Percentiles rank a stretch among this genome's conserved stretches.
Conservation (phyloP, 2,888 invertebrate species). For the Hirtodrosophila duncani region DNA sequence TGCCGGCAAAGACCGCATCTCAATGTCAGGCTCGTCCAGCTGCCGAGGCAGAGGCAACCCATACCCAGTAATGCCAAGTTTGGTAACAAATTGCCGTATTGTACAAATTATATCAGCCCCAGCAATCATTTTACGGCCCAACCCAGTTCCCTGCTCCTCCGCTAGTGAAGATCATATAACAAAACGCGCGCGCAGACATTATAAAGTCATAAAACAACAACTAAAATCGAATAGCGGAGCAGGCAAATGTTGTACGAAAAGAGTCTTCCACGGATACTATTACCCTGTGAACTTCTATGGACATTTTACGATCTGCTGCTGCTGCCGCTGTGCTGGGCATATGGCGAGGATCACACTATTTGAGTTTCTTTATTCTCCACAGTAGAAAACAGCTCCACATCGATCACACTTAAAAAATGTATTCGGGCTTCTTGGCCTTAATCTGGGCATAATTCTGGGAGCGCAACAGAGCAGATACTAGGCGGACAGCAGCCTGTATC, state of each 20-base stretch:
- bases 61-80: conserved; percentile 4
- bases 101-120: conserved; percentile 40
- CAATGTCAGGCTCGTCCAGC: too few species aligned
- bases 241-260: conserved; percentile 6
- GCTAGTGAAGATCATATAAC: conserved; percentile 62
- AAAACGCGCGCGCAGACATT: conserved; percentile 60
- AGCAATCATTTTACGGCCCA: conserved; percentile 43
- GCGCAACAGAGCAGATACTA: too few species aligned
- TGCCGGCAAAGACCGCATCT: too few species aligned
- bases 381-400: too few species aligned
- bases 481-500: too few species aligned
- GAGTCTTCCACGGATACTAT: conserved; percentile 4
- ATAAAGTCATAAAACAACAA: conserved; percentile 70
- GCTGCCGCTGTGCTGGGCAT: not conserved
- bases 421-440: too few species aligned
- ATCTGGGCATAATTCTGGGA: too few species aligned
- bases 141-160: too few species aligned
- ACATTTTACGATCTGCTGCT: conserved; percentile 34
- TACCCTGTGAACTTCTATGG: conserved; percentile 26
- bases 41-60: not conserved
- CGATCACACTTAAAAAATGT: too few species aligned
- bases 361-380: too few species aligned
- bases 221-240: conserved; percentile 49
- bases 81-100: conserved; percentile 27
- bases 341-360: not conserved